Evolutionary conservation across 1,140 invertebrate genomes (phyloP).

Genomic region (Oppia nitens): DNA sequence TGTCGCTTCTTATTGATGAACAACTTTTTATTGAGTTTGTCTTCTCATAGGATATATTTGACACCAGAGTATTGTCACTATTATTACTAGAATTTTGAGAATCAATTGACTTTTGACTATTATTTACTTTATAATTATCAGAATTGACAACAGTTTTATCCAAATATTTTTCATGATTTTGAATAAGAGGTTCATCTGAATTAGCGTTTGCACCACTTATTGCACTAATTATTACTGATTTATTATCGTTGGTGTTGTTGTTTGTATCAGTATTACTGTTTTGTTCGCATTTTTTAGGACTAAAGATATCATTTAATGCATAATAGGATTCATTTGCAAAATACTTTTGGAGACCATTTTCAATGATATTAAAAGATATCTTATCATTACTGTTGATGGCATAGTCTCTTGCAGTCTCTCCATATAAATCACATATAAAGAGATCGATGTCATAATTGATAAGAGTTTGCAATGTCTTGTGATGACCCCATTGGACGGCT

Average conservation of each 20-base stretch:
- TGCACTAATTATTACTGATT: no score
- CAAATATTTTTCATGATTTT: neutral
- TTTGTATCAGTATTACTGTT: neutral
- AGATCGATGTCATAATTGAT: neutral
- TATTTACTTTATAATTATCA: neutral
- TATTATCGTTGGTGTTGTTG: neutral
- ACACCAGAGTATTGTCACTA: neutral
- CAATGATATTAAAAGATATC: neutral
- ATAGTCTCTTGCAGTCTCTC: constrained; percentile 7
- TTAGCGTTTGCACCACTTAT: neutral
- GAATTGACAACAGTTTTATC: neutral
- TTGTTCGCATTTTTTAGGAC: neutral
- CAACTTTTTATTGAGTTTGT: neutral
- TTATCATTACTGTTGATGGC: neutral
- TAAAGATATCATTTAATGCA: neutral
- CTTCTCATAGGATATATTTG: neutral
- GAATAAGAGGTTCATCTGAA: neutral
- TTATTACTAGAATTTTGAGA: neutral
- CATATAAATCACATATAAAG: constrained; percentile 8
- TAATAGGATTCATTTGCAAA: neutral
- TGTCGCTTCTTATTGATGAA: neutral
- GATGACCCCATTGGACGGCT: constrained; percentile 7
- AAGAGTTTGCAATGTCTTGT: neutral
- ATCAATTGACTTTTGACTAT: neutral
- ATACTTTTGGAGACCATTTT: neutral